Base-by-base conservation (phyloP, 2,797 vertebrate genomes). In the Cirrhinus mrigala region DNA sequence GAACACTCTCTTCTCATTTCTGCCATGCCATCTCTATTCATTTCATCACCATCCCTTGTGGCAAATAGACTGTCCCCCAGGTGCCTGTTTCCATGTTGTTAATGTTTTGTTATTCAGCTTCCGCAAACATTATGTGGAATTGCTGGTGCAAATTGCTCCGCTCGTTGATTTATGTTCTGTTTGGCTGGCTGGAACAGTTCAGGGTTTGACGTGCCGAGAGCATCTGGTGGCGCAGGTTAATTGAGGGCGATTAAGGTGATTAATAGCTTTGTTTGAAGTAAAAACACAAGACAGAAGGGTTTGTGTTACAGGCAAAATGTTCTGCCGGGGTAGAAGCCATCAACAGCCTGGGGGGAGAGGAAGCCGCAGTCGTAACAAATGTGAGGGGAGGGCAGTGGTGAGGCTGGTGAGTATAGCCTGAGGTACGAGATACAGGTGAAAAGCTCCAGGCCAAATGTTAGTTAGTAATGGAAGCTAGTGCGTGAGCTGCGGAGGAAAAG, bases 171-270 rank as follows among this genome's bases (percentile, higher is more conserved):
- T 90, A 93, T 93, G 91, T 93, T 89, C 93, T 92, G 92, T 92
- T 92, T 93, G 92, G 92, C 92, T 88, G 90, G 91, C 86, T 91
- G 91, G 87, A 92, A 88, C 71, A 83, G 89, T 90, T 87, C 82
- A 89, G 50, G 86, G 86, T 87, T 85, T 94, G 93, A 94, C 93
- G 91, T 93, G 92, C 89, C 12, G 90, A 87, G 92, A 90, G 93
- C 92, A 92, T 94, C 93, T 94, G 93, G 93, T 90, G 91, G 86
- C 81, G 85, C 89, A 91, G 94, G 94, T 95, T 96, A 97, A 97
- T 95, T 96, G 94, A 92, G 94, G 94, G 93, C 91, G 93, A 97
- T 97, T 97, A 96, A 92, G 91, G 93, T 96, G 96, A 96, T 96
- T 96, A 96, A 97, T 94, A 94, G 95, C 92, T 92, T 92, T 94